phyloP scores from a whole-genome alignment of 2,888 invertebrate species.

The Pyrrhia umbra region DNA sequence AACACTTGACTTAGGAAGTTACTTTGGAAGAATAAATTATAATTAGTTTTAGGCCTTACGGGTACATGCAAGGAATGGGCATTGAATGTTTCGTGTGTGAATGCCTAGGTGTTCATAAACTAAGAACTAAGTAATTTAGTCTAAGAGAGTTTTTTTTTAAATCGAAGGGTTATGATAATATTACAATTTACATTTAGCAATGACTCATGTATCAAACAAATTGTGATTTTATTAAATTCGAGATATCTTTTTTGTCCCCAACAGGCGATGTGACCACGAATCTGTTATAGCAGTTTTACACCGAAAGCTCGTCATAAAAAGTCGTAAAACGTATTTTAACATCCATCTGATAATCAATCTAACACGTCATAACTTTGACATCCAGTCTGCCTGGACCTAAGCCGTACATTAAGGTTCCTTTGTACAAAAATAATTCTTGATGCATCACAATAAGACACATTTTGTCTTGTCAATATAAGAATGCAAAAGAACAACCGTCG shows the following conservation, averaged over 20 bases:
- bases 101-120: neutral
- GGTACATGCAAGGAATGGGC: neutral
- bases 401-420: conserved; percentile 64
- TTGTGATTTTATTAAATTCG: conserved; percentile 43
- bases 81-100: neutral
- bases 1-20: too few species aligned
- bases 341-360: conserved; percentile 91
- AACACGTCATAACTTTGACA: conserved; percentile 91
- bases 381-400: conserved; percentile 85
- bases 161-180: neutral
- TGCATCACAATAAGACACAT: conserved; percentile 57
- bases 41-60: too few species aligned
- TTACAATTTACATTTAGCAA: neutral
- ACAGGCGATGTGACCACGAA: conserved; percentile 75
- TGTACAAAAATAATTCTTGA: conserved; percentile 65
- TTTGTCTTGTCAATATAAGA: conserved; percentile 53
- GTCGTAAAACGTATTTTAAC: conserved; percentile 90
- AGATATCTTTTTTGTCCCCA: conserved; percentile 49
- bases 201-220: conserved; percentile 26
- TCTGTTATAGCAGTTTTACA: conserved; percentile 83
- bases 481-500: conserved; percentile 78
- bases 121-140: too few species aligned
- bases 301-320: conserved; percentile 87
- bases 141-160: neutral
- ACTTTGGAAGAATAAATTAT: too few species aligned